Base-by-base conservation (phyloP, 2,797 vertebrate species). In the Microchirus variegatus region DNA sequence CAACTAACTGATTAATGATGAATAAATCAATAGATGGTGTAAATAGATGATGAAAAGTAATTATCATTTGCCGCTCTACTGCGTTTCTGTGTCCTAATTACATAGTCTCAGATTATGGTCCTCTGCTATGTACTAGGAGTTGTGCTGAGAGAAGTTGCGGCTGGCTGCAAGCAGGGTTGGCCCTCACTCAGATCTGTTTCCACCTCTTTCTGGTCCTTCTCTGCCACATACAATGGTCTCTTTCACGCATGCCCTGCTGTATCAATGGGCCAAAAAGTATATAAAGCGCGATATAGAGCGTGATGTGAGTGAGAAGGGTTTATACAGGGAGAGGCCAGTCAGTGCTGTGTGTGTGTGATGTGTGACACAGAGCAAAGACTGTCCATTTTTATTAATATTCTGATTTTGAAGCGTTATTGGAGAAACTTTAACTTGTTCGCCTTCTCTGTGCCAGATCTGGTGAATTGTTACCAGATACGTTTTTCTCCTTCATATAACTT, bases 151-250 rank as follows among this genome's bases (percentile, higher is more conserved):
- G 76, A 69, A 17, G 59, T 19, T 66, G 62, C 85, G 84, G 76
- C 82, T 79, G 80, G 63, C 63, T 67, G 73, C 68, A 40, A 13
- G 54, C 11, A n/a, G 50, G 48, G 19, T 50, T 16, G 63, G 73
- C 59, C 66, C 60, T 40, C 15, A 10, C 62, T 44, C 51, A 70
- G 80, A 71, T 78, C 75, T 60, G 67, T 82, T 79, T 85, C 80
- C 82, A 80, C 65, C 72, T 70, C 76, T 53, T 66, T 50, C 69
- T 73, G 75, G 78, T 80, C 59, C 55, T 63, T 40, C 73, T 78
- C 73, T 59, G 67, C 69, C 69, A 62, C 85, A 84, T 52, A 90
- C 87, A 90, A 89, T 74, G 75, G 77, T 50, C 74, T 82, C 84
- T 82, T 90, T 90, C 87, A 90, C 49, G 70, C 47, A 40, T 54